Evolutionary conservation across 1,140 invertebrate genomes (phyloP).

Genomic region (Tribolium madens): DNA sequence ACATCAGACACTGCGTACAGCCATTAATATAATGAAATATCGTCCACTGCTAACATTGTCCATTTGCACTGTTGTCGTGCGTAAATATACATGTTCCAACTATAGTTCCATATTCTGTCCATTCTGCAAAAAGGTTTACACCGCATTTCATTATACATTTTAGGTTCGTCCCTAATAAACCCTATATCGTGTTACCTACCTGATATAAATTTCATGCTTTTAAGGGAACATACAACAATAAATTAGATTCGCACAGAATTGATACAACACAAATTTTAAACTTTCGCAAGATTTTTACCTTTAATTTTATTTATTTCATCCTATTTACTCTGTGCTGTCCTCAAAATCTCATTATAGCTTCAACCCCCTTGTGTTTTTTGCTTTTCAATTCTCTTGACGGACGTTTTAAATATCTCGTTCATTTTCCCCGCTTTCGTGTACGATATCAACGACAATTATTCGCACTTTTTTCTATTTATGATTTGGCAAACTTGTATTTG

Average conservation of each 20-base stretch:
- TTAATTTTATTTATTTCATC: constrained; percentile 30
- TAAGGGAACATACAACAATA: neutral
- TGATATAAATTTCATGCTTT: neutral
- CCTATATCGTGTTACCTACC: neutral
- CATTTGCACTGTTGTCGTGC: neutral
- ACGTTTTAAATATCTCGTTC: constrained; percentile 24
- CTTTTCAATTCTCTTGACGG: constrained; percentile 15
- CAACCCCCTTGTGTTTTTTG: constrained; percentile 35
- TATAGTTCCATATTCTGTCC: neutral
- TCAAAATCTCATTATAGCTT: constrained; percentile 16
- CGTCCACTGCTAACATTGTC: neutral
- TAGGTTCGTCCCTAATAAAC: constrained; percentile 26
- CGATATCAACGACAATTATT: neutral
- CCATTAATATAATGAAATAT: constrained; percentile 12
- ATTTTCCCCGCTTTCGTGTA: neutral
- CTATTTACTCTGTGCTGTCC: constrained; percentile 5
- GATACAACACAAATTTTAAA: constrained; percentile 2
- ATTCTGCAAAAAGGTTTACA: constrained; percentile 15
- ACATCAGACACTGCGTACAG: neutral
- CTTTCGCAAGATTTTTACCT: constrained; percentile 20
- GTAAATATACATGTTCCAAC: constrained; percentile 10
- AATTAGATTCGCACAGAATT: neutral
- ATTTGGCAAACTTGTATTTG: neutral
- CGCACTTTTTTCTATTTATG: neutral
- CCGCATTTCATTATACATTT: constrained; percentile 32